A percentile compares a stretch with the other conserved stretches of the same genome.
These are phyloP conservation scores for Ploceus nigricollis DNA, from an alignment of 2,113 vertebrate species.

Conservation along the genomic window DNA sequence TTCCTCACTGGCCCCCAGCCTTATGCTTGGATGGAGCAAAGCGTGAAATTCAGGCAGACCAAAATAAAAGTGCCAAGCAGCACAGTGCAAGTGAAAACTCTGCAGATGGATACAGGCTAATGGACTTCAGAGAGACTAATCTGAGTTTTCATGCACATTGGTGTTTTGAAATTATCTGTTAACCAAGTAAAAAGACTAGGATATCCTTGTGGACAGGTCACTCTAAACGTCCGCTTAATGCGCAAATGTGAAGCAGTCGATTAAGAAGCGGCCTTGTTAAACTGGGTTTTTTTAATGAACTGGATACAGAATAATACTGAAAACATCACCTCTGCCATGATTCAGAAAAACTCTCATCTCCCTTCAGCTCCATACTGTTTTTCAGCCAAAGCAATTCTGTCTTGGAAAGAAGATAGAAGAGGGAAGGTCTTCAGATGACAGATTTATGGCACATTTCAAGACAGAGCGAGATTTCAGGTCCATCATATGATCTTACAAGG, in stretches of 20 bases:
- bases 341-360: background rate
- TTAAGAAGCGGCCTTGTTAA: background rate
- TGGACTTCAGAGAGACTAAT: background rate
- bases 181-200: background rate
- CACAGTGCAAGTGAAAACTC: background rate
- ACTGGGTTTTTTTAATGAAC: background rate
- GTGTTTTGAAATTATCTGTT: background rate
- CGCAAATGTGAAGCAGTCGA: background rate
- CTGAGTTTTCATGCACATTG: background rate
- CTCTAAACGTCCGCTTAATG: background rate
- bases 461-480: background rate
- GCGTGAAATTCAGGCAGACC: background rate
- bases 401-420: background rate
- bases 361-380: background rate
- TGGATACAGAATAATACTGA: background rate
- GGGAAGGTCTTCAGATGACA: background rate
- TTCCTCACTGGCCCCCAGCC: background rate
- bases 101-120: background rate
- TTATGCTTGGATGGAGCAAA: background rate
- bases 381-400: background rate
- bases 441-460: background rate
- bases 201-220: background rate
- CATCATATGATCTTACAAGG: background rate
- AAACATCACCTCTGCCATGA: background rate
- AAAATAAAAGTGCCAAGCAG: background rate